phyloP scores from a whole-genome alignment of 2,797 vertebrate species.

The Natrix natrix region DNA sequence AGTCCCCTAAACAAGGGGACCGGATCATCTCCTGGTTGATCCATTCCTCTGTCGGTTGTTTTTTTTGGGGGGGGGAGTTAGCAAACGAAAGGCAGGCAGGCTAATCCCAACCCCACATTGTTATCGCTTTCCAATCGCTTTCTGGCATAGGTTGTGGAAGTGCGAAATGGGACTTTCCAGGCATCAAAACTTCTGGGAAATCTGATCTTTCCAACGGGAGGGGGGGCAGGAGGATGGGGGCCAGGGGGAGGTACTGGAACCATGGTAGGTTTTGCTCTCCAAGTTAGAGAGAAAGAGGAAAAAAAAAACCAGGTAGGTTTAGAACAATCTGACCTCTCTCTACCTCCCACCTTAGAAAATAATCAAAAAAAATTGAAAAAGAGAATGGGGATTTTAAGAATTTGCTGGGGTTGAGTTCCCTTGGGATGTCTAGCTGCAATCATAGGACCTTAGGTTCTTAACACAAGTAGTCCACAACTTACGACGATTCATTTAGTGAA shows the following conservation, averaged over 20 bases:
- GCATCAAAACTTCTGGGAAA: slow-evolving; percentile 5
- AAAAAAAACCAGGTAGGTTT: background rate
- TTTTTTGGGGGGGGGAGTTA: background rate
- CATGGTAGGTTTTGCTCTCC: background rate
- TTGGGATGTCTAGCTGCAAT: background rate
- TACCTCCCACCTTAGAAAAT: too few relatives aligned
- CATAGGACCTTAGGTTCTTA: background rate
- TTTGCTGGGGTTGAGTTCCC: background rate
- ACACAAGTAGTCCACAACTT: too few relatives aligned
- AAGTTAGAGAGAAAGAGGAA: too few relatives aligned
- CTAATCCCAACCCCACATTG: background rate
- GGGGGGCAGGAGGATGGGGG: too few relatives aligned
- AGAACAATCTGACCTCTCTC: background rate
- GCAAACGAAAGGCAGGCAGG: background rate
- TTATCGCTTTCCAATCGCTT: background rate
- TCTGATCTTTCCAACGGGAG: background rate
- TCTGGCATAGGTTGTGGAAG: background rate
- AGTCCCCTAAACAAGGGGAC: too few relatives aligned
- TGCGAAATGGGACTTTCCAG: slow-evolving; percentile 14
- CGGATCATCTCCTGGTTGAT: background rate
- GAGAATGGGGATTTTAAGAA: background rate
- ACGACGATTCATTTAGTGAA: too few relatives aligned
- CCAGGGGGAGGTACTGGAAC: background rate
- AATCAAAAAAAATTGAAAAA: too few relatives aligned
- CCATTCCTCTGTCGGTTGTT: background rate